Evolutionary conservation across 2,888 invertebrate genomes (phyloP).

Genomic region (Exocentrus adspersus): DNA sequence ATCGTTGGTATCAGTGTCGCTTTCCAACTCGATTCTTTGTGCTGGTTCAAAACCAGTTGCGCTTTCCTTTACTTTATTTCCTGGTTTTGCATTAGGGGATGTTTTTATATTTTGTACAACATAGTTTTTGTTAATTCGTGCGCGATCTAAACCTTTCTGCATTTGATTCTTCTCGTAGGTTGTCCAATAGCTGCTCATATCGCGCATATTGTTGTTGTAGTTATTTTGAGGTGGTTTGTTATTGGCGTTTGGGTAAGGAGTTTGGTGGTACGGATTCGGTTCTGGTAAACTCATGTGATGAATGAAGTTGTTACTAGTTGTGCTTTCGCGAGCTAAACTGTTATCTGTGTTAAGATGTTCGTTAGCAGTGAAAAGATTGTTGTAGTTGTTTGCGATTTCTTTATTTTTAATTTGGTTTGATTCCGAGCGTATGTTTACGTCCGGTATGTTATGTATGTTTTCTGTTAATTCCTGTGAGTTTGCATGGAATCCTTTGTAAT

Average conservation of each 20-base stretch:
- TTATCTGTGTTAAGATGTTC: slow-evolving; percentile 41
- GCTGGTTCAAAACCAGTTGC: slow-evolving; percentile 23
- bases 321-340: slow-evolving; percentile 30
- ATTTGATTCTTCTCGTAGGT: slow-evolving; percentile 36
- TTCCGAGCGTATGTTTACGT: slow-evolving; percentile 16
- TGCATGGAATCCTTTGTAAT: not conserved
- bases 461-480: not conserved
- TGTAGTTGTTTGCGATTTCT: slow-evolving; percentile 32
- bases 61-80: slow-evolving; percentile 9
- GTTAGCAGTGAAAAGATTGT: slow-evolving; percentile 38
- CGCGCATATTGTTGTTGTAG: slow-evolving; percentile 36
- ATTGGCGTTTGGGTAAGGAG: not conserved
- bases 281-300: slow-evolving; percentile 34
- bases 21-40: slow-evolving; percentile 17
- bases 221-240: not conserved
- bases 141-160: slow-evolving; percentile 38
- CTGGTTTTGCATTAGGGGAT: not conserved
- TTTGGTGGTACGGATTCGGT: not conserved
- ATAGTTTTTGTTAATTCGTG: slow-evolving; percentile 27
- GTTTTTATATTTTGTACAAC: not conserved
- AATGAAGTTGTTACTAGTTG: slow-evolving; percentile 10
- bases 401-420: slow-evolving; percentile 8
- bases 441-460: not conserved
- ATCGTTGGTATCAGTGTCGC: not conserved
- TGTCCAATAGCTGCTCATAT: slow-evolving; percentile 42